Evolutionary conservation across 2,888 invertebrate species (phyloP).

Genomic region (Patella ulyssiponensis): DNA sequence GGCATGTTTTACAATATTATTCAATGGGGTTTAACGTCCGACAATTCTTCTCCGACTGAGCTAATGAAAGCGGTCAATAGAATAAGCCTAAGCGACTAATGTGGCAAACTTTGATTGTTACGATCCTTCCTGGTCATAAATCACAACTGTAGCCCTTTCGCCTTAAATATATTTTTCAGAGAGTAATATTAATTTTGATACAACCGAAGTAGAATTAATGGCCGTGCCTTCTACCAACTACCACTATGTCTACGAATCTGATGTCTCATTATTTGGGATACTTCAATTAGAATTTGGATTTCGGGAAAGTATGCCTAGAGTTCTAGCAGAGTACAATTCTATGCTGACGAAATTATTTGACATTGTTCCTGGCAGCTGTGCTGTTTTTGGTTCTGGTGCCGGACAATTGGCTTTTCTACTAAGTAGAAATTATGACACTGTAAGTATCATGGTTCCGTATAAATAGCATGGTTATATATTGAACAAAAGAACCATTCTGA

Average conservation of each 20-base stretch:
- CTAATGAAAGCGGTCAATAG: too few relatives aligned
- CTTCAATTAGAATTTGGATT: slow-evolving; percentile 64
- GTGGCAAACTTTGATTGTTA: too few relatives aligned
- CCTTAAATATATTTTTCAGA: slow-evolving; percentile 33
- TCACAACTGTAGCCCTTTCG: too few relatives aligned
- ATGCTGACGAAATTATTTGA: slow-evolving; percentile 38
- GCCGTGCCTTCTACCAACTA: slow-evolving; percentile 51
- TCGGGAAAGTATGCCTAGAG: slow-evolving; percentile 54
- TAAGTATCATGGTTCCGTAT: slow-evolving; percentile 32
- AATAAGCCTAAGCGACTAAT: too few relatives aligned
- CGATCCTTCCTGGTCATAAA: too few relatives aligned
- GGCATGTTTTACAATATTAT: too few relatives aligned
- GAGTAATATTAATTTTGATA: slow-evolving; percentile 37
- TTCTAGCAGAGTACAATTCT: slow-evolving; percentile 45
- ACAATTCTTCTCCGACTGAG: too few relatives aligned
- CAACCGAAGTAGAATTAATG: slow-evolving; percentile 31
- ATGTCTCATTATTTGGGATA: slow-evolving; percentile 51
- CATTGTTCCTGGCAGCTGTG: slow-evolving; percentile 43
- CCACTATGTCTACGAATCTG: slow-evolving; percentile 55
- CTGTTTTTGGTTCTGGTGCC: slow-evolving; percentile 60
- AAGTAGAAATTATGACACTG: slow-evolving; percentile 53
- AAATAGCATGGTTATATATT: too few relatives aligned
- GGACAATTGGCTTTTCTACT: slow-evolving; percentile 59
- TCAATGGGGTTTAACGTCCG: too few relatives aligned
- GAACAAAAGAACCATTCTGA: neutral